Evolutionary conservation across 1,140 invertebrate species (phyloP).

Genomic region (Prorops nasuta): DNA sequence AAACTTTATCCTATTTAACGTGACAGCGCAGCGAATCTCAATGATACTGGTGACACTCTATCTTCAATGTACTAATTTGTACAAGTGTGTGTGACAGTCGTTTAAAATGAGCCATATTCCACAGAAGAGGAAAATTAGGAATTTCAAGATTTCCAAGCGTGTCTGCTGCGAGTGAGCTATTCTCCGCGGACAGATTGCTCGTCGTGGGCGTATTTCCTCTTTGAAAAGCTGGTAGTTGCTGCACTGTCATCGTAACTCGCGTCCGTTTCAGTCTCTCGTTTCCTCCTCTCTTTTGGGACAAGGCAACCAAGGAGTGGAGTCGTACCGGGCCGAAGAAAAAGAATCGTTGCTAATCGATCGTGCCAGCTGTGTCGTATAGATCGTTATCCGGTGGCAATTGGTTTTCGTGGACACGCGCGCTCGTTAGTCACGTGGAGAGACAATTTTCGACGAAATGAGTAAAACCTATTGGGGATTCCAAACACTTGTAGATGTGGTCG

Average conservation of each 20-base stretch:
- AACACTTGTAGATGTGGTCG: not conserved
- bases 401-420: no score
- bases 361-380: no score
- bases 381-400: no score
- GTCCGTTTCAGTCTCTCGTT: not conserved
- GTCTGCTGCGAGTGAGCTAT: conserved; percentile 11
- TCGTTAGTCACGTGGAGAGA: no score
- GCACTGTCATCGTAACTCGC: not conserved
- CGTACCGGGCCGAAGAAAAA: no score
- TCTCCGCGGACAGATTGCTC: conserved; percentile 9
- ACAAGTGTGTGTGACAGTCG: conserved; percentile 14
- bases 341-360: no score
- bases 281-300: no score
- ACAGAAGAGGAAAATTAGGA: conserved; percentile 12
- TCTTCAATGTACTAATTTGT: conserved; percentile 23
- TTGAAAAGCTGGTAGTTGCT: not conserved
- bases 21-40: conserved; percentile 18
- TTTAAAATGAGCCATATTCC: conserved; percentile 14
- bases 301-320: no score
- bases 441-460: no score
- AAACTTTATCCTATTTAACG: not conserved
- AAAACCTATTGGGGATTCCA: not conserved
- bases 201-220: no score
- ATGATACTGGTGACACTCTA: conserved; percentile 18
- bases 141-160: conserved; percentile 17